Percentiles rank a stretch among this genome's conserved stretches.
phyloP scores from a whole-genome alignment of 2,797 vertebrate genomes.

The Centroberyx gerrardi region DNA sequence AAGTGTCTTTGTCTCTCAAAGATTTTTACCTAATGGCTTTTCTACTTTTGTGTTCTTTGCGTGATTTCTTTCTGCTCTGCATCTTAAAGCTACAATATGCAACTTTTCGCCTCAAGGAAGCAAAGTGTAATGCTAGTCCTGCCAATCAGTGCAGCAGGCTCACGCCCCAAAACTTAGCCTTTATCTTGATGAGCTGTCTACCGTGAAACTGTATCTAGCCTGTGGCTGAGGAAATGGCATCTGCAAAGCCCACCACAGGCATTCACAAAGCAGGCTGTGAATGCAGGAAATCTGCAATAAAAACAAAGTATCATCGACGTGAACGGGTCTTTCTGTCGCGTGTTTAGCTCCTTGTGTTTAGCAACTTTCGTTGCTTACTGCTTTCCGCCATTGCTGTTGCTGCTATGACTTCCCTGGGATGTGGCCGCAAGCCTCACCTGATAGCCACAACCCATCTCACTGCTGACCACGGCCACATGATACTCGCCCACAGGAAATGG shows the following conservation, averaged over 20 bases:
- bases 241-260: neutral
- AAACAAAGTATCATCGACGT: neutral
- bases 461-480: too few relatives aligned
- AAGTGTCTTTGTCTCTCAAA: constrained; percentile 81
- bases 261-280: neutral
- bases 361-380: too few relatives aligned
- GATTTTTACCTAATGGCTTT: constrained; percentile 60
- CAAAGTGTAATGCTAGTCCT: neutral
- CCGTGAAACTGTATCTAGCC: neutral
- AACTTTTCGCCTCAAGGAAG: neutral
- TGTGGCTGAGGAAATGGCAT: neutral
- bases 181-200: neutral
- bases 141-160: neutral
- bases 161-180: neutral
- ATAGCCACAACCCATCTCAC: too few relatives aligned
- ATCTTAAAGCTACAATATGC: neutral
- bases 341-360: too few relatives aligned
- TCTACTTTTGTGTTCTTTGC: constrained; percentile 4
- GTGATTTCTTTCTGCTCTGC: constrained; percentile 13
- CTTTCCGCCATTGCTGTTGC: neutral
- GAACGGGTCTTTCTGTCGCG: too few relatives aligned
- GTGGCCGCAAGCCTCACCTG: neutral
- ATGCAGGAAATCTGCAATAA: neutral
- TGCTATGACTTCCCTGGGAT: neutral
- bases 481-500: too few relatives aligned